Evolutionary conservation across 2,113 vertebrate genomes (phyloP).

Genomic region (Crotalus tigris): DNA sequence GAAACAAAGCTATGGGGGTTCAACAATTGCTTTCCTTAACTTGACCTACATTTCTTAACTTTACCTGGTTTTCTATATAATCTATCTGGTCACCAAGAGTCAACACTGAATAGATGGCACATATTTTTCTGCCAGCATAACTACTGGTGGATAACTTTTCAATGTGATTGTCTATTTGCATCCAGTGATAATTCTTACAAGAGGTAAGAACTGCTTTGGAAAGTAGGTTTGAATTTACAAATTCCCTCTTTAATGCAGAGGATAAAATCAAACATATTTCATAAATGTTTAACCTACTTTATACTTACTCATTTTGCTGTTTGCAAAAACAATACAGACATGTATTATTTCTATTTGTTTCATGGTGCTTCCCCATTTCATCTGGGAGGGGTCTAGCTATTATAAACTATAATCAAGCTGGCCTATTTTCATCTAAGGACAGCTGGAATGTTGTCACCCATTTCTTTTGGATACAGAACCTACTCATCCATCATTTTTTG

Average conservation of each 20-base stretch:
- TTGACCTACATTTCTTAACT: neutral
- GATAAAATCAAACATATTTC: neutral
- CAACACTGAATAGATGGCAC: neutral
- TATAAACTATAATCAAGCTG: neutral
- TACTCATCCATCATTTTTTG: constrained; percentile 10
- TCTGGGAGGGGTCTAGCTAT: neutral
- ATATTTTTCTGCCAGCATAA: neutral
- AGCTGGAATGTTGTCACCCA: constrained; percentile 24
- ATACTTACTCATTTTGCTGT: neutral
- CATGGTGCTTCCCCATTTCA: neutral
- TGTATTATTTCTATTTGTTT: neutral
- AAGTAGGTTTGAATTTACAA: neutral
- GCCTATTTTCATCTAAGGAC: constrained; percentile 5
- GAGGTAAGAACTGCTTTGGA: neutral
- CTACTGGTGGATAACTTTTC: neutral
- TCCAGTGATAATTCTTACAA: neutral
- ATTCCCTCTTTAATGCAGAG: neutral
- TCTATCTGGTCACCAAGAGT: neutral
- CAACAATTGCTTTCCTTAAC: neutral
- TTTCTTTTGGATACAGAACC: constrained; percentile 14
- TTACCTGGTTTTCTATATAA: neutral
- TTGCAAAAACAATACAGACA: neutral
- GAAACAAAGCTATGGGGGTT: neutral
- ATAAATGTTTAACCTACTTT: neutral
- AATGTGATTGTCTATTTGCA: neutral